Evolutionary conservation across 2,888 invertebrate species (phyloP), one percentile per base, ranked within the genome.

Genomic region (Dasysyrphus albostriatus): DNA sequence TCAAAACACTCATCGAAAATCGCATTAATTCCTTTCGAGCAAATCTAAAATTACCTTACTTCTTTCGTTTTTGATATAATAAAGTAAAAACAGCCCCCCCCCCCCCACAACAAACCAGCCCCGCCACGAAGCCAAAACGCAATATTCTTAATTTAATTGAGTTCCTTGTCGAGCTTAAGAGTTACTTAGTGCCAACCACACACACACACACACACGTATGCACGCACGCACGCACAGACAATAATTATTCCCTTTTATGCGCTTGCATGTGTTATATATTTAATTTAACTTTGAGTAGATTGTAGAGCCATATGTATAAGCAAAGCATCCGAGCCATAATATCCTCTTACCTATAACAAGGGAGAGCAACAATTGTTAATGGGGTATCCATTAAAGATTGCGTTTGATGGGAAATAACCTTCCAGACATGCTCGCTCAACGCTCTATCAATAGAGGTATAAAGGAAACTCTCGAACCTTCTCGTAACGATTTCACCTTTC

Each of bases 191-290:
- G 73, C 65, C 54, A 69, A 82, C 81, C 81, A 74, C 77, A 75
- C 65, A 47, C 34, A 73, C 51, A 24, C 39, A 2, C 51, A 32
- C 39, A 2, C 9, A 24, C 14, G 29, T 29, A 14, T 2, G 14
- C 10, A 29, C 14, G n/a, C 29, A 32, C 70, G 49, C 59, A 65
- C 65, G 7, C 19, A 16, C 49, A 37, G 49, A 74, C 8, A 56
- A 81, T 70, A 85, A 85, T 85, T 81, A 85, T 74, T 81, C 42
- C 74, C 63, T 77, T 24, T 82, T 85, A 85, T 82, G 77, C 70
- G 74, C 77, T 85, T 74, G 63, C 77, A 85, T 85, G 82, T 85
- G 81, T 85, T 82, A 81, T 85, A 85, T n/a, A 24, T 82, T 85
- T 85, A 78, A 85, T 85, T 85, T 85, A 78, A 72, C 81, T 85